Evolutionary conservation across 2,113 vertebrate species (phyloP).

Genomic region (Trinectes maculatus): DNA sequence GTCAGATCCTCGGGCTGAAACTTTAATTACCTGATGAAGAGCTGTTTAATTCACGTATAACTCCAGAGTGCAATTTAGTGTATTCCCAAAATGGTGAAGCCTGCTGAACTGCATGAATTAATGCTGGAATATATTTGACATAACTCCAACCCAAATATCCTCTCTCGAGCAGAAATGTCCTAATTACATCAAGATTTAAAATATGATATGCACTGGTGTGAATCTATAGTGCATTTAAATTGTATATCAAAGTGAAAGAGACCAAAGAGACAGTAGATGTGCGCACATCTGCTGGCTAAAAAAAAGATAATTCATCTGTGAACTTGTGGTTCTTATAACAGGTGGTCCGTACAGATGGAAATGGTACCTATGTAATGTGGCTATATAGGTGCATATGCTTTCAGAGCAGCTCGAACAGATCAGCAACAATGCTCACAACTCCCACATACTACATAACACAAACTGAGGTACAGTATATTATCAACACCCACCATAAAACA

Average conservation of each 20-base stretch:
- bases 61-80: conserved; percentile 21
- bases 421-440: conserved; percentile 6
- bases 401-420: neutral
- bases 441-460: conserved; percentile 13
- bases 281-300: too few relatives aligned
- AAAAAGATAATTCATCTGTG: neutral
- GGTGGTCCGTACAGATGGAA: neutral
- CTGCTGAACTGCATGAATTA: conserved; percentile 10
- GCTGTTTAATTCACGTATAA: conserved; percentile 40
- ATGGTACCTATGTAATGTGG: neutral
- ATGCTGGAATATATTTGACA: neutral
- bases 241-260: neutral
- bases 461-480: neutral
- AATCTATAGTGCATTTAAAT: neutral
- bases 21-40: conserved; percentile 45
- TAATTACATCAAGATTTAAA: neutral
- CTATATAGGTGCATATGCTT: neutral
- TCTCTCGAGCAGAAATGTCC: too few relatives aligned
- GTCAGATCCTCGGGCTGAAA: conserved; percentile 30
- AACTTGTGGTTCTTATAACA: neutral
- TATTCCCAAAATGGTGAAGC: conserved; percentile 23
- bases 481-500: neutral
- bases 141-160: too few relatives aligned
- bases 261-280: too few relatives aligned
- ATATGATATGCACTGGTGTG: neutral